A percentile compares a stretch with the other conserved stretches of the same genome.
phyloP scores from a whole-genome alignment of 2,888 invertebrate genomes.

The Shargacucullia verbasci region DNA sequence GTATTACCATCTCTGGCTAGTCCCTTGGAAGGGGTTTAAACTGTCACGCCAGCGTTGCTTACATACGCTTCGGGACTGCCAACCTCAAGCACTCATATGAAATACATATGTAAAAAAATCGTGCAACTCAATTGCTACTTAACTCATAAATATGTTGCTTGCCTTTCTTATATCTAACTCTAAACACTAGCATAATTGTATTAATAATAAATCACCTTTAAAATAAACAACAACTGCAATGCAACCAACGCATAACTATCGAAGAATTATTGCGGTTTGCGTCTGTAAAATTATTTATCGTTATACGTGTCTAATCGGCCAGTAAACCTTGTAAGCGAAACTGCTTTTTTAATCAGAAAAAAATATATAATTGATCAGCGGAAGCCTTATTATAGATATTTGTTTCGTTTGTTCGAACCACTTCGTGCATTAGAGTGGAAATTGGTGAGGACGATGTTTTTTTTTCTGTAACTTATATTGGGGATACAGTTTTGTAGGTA shows the following conservation, averaged over 20 bases:
- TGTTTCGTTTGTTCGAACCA: conserved; percentile 62
- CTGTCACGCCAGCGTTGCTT: too few relatives aligned
- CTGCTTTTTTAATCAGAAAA: conserved; percentile 69
- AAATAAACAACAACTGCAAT: conserved; percentile 26
- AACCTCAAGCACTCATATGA: too few relatives aligned
- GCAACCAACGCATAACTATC: conserved; percentile 38
- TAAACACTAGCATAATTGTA: conserved; percentile 22
- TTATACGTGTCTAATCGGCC: conserved; percentile 78
- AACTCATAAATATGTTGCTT: too few relatives aligned
- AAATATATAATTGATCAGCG: conserved; percentile 83
- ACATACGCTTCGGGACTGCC: too few relatives aligned
- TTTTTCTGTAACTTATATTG: conserved; percentile 12
- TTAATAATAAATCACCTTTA: conserved; percentile 26
- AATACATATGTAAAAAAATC: too few relatives aligned
- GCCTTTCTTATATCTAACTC: conserved; percentile 1
- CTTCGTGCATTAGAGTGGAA: conserved; percentile 54
- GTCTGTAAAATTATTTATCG: conserved; percentile 67
- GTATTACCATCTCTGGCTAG: too few relatives aligned
- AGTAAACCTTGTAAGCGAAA: conserved; percentile 75
- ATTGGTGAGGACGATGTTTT: conserved; percentile 47
- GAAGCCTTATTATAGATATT: conserved; percentile 77
- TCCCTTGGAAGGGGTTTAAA: too few relatives aligned
- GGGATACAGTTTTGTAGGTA: conserved; percentile 36
- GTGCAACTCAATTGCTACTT: too few relatives aligned
- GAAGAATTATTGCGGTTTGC: conserved; percentile 60